Percentiles rank a stretch among this genome's conserved stretches.
Conservation (phyloP, 2,113 vertebrate species). For the Globicephala melas region DNA sequence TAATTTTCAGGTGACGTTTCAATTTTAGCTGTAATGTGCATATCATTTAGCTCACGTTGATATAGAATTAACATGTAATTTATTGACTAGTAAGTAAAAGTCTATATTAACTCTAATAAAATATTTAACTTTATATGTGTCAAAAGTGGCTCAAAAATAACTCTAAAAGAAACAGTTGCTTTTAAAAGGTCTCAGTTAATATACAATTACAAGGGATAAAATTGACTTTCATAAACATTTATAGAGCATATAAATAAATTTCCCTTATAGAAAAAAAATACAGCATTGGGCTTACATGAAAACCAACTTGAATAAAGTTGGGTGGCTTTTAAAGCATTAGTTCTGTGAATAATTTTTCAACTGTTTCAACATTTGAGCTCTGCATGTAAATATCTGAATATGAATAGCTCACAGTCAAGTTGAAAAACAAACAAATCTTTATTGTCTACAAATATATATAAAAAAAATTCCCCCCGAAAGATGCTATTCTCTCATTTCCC, state of each 20-base stretch:
- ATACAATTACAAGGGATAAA: background rate
- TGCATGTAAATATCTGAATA: conserved; percentile 1
- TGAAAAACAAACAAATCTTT: conserved; percentile 79
- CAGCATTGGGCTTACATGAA: background rate
- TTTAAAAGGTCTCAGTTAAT: conserved; percentile 48
- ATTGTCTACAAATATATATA: conserved; percentile 84
- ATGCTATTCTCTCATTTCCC: conserved; percentile 97
- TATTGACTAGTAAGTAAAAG: background rate
- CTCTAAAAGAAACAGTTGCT: conserved; percentile 8
- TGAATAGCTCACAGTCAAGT: conserved; percentile 54
- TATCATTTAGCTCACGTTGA: background rate
- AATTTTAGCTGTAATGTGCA: conserved; percentile 11
- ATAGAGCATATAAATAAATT: background rate
- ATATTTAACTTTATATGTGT: conserved; percentile 42
- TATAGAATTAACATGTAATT: background rate
- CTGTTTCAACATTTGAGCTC: background rate
- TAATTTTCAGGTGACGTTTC: background rate
- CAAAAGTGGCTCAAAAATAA: conserved; percentile 41
- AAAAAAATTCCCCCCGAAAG: conserved; percentile 10
- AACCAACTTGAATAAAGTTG: background rate
- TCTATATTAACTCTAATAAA: conserved; percentile 41
- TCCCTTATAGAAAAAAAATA: background rate
- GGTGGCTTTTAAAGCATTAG: background rate
- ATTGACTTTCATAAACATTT: conserved; percentile 13
- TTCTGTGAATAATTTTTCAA: conserved; percentile 1